Evolutionary conservation across 2,113 vertebrate genomes (phyloP).

Genomic region (Pungitius pungitius): DNA sequence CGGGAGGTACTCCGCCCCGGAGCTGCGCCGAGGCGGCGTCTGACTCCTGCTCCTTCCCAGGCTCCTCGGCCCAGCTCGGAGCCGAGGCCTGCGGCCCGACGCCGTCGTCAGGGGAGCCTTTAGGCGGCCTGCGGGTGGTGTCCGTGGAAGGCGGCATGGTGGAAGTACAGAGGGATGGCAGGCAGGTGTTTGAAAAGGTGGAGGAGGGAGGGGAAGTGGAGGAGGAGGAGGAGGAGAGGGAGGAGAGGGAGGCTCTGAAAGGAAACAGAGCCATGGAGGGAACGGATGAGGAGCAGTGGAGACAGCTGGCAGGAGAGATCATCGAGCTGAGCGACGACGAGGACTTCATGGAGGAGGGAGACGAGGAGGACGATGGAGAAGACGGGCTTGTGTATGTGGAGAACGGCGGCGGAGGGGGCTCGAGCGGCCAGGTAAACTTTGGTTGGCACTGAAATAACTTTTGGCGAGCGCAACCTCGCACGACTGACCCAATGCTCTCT

Average conservation of each 20-base stretch:
- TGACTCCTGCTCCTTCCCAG: conserved; percentile 46
- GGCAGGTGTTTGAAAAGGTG: conserved; percentile 77
- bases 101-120: conserved; percentile 62
- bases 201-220: conserved; percentile 62
- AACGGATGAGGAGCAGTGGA: conserved; percentile 83
- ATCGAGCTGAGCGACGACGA: conserved; percentile 96
- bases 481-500: neutral
- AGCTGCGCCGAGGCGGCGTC: conserved; percentile 40
- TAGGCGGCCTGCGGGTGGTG: conserved; percentile 53
- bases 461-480: accelerated
- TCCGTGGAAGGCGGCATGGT: conserved; percentile 37
- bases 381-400: conserved; percentile 90
- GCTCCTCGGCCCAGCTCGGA: conserved; percentile 67
- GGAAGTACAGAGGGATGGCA: conserved; percentile 28
- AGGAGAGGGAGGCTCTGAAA: conserved; percentile 77
- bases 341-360: conserved; percentile 81
- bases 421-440: conserved; percentile 32
- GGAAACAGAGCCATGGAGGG: conserved; percentile 64
- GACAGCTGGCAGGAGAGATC: conserved; percentile 86
- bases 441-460: neutral
- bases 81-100: conserved; percentile 58
- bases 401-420: conserved; percentile 67
- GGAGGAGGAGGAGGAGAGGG: conserved; percentile 31
- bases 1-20: conserved; percentile 19
- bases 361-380: conserved; percentile 91